Evolutionary conservation across 2,797 vertebrate species (phyloP).

Genomic region (Ciconia nigra): DNA sequence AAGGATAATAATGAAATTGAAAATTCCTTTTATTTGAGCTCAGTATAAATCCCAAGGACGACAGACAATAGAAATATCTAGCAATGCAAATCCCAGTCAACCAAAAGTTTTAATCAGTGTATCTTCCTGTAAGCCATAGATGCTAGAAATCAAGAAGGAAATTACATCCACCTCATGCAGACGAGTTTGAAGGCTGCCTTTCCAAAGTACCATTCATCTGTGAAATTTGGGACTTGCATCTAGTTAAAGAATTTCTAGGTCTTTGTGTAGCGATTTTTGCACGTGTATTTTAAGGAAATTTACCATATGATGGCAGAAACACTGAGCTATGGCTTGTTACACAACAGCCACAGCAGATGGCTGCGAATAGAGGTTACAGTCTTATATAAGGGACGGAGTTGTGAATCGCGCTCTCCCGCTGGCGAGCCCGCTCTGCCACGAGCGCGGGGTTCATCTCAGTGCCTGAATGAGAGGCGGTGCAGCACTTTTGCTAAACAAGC

Average conservation of each 20-base stretch:
- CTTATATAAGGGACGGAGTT: background rate
- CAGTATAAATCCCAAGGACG: background rate
- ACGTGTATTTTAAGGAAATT: background rate
- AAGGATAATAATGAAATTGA: background rate
- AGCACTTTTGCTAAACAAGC: background rate
- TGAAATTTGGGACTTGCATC: background rate
- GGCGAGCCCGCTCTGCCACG: background rate
- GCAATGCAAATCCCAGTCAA: background rate
- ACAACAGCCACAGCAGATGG: background rate
- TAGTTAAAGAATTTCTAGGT: background rate
- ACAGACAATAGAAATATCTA: background rate
- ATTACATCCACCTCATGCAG: background rate
- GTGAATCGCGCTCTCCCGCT: background rate
- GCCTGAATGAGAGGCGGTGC: background rate
- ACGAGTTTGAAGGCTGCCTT: background rate
- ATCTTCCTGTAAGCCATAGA: background rate
- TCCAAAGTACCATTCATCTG: background rate
- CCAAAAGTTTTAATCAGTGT: background rate
- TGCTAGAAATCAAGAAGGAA: background rate
- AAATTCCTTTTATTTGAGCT: background rate
- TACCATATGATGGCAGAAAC: background rate
- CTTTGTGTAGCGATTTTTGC: background rate
- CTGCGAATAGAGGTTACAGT: background rate
- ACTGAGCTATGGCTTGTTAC: accelerated
- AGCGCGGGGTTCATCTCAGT: accelerated